phyloP scores from a whole-genome alignment of 2,888 invertebrate genomes.

The Sesamia inferens region DNA sequence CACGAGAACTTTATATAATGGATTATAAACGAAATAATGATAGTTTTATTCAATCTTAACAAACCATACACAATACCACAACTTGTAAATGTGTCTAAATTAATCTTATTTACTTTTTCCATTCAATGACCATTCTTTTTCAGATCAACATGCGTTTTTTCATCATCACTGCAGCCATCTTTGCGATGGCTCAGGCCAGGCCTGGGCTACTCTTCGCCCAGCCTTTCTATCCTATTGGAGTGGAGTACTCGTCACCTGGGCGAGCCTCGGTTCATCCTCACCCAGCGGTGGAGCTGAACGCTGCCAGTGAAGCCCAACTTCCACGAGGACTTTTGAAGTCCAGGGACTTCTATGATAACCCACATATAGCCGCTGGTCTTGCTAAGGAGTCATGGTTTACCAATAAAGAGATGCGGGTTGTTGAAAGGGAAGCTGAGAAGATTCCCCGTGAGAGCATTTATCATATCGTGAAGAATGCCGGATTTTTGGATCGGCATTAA shows the following conservation, averaged over 20 bases:
- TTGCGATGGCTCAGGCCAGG: slow-evolving; percentile 84
- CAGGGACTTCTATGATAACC: slow-evolving; percentile 94
- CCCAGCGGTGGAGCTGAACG: slow-evolving; percentile 93
- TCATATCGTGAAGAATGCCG: slow-evolving; percentile 93
- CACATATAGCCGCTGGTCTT: slow-evolving; percentile 92
- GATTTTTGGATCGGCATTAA: slow-evolving; percentile 88
- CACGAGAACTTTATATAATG: too few species aligned
- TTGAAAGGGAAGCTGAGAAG: slow-evolving; percentile 94
- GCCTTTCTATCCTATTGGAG: slow-evolving; percentile 83
- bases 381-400: slow-evolving; percentile 95
- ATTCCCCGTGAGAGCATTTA: slow-evolving; percentile 94
- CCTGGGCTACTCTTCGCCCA: slow-evolving; percentile 86
- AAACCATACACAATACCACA: not conserved
- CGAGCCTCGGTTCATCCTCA: slow-evolving; percentile 88
- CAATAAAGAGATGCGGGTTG: slow-evolving; percentile 94
- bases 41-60: not conserved
- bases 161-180: slow-evolving; percentile 75
- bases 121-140: slow-evolving; percentile 5
- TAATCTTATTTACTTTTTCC: not conserved
- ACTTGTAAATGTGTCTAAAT: too few species aligned
- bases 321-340: slow-evolving; percentile 92
- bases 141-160: slow-evolving; percentile 79
- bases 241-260: slow-evolving; percentile 85
- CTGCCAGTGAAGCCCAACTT: slow-evolving; percentile 93
- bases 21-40: not conserved